Base-by-base conservation (phyloP, 2,888 invertebrate species). In the Cephus rjabovi region DNA sequence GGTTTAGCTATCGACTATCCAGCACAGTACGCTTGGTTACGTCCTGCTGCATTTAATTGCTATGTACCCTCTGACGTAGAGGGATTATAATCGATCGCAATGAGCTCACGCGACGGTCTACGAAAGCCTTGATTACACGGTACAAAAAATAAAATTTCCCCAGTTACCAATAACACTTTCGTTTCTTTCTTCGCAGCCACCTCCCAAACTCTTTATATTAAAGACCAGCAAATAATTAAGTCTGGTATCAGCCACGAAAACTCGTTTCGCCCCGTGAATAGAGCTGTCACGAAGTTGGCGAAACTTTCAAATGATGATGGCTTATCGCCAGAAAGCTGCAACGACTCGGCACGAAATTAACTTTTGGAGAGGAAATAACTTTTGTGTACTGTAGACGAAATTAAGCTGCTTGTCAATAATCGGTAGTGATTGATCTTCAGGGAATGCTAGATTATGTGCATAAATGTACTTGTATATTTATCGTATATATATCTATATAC, bases 211-310 rank as follows among this genome's bases (percentile, higher is more conserved):
- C 15, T 1, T 56, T 56, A 56, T 56, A 23, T 56, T 56, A 56
- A 56, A 15, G 9, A 56, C 23, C 56, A 56, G 56, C 56, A 56
- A 56, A 56, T 56, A 56, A 56, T 56, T 23, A 56, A 56, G 56
- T 56, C 23, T 23, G 40, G 6, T 56, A 56, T 56, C 56, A 56
- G 56, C 56, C 23, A 76, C 77, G 78, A 71, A 81, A 82, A 81
- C 75, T 80, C 80, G 80, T 79, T 82, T 80, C 81, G 80, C 75
- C 56, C 76, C 79, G 76, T 77, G 80, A 83, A 83, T 80, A 83
- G 79, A 83, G 79, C 79, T 79, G 83, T 83, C 83, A 83, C 79
- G 73, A 75, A 33, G 37, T 37, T 73, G 73, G 9, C 76, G 68
- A 73, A 34, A 73, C 68, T 76, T 69, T 76, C 69, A 75, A 76